Evolutionary conservation across 2,888 invertebrate species (phyloP).

Genomic region (Ormia ochracea): DNA sequence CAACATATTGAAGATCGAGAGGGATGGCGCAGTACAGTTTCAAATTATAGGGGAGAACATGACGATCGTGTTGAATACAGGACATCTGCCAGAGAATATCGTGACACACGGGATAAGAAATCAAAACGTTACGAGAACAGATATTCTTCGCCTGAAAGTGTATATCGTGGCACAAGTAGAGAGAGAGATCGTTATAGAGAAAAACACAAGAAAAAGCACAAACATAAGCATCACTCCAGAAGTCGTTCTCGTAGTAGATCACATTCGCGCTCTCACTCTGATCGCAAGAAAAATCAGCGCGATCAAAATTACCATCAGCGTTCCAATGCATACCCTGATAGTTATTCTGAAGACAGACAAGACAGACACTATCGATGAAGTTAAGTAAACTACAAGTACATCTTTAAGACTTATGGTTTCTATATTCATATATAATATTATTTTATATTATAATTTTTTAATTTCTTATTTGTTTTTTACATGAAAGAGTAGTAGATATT

Average conservation of each 20-base stretch:
- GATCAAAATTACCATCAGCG: constrained; percentile 62
- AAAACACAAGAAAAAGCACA: constrained; percentile 75
- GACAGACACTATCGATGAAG: constrained; percentile 69
- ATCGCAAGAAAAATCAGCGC: constrained; percentile 56
- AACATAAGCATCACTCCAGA: constrained; percentile 72
- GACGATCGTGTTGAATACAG: constrained; percentile 71
- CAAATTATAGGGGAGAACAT: constrained; percentile 72
- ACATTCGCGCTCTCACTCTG: constrained; percentile 54
- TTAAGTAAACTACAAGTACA: neutral
- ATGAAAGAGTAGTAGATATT: neutral
- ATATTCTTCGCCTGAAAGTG: constrained; percentile 65
- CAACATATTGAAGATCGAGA: constrained; percentile 66
- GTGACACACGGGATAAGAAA: constrained; percentile 56
- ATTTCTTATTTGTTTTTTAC: neutral
- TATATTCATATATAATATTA: constrained; percentile 2
- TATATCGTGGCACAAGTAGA: constrained; percentile 66
- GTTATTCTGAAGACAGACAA: constrained; percentile 67
- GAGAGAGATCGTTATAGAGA: constrained; percentile 69
- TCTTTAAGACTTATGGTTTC: constrained; percentile 7
- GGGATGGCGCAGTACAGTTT: constrained; percentile 45
- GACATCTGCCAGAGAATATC: constrained; percentile 55
- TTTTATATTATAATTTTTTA: constrained; percentile 1
- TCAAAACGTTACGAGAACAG: constrained; percentile 66
- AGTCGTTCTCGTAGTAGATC: constrained; percentile 71
- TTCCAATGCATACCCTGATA: constrained; percentile 60